These are phyloP conservation scores for Petrocephalus zakoni DNA, from an alignment of 2,113 vertebrate species.

Conservation along the genomic window DNA sequence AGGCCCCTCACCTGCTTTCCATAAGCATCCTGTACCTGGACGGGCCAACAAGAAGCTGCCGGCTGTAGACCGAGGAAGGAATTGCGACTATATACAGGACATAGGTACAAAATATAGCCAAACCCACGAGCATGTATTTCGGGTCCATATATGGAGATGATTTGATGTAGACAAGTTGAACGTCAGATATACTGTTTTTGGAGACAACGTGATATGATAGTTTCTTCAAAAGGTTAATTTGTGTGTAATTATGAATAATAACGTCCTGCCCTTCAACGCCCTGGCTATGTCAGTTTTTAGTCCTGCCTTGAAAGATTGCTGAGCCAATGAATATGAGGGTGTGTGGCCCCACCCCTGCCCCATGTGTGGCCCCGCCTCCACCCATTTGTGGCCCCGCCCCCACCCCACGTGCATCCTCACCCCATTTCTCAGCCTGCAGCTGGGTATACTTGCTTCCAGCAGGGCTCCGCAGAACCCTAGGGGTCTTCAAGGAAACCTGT, in stretches of 20 bases:
- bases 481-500: background rate
- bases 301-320: background rate
- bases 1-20: background rate
- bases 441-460: too few relatives aligned
- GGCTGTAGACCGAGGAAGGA: background rate
- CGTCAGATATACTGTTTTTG: background rate
- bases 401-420: too few relatives aligned
- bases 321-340: background rate
- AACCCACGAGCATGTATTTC: background rate
- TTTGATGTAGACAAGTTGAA: background rate
- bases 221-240: background rate
- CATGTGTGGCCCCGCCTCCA: too few relatives aligned
- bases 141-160: background rate
- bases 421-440: too few relatives aligned
- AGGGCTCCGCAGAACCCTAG: background rate
- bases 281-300: background rate
- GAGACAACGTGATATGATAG: background rate
- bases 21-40: background rate
- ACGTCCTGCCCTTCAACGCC: too few relatives aligned
- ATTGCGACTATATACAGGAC: background rate
- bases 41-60: background rate
- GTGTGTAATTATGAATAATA: background rate
- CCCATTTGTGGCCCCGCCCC: too few relatives aligned
- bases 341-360: too few relatives aligned
- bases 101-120: background rate